These are phyloP conservation scores for Camponotus fellah DNA, from an alignment of 2,888 invertebrate species.

Conservation along the genomic window DNA sequence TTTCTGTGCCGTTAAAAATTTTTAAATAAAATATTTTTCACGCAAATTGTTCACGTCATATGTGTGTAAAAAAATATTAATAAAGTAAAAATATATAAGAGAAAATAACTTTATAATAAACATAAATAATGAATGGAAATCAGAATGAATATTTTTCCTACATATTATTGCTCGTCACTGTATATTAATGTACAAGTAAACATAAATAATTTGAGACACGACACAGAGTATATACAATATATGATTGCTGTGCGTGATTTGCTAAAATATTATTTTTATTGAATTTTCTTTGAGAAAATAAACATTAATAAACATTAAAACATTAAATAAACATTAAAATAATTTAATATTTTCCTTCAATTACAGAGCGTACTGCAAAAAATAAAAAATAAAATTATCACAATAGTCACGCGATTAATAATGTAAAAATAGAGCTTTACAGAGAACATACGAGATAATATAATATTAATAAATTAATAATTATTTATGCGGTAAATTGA, in stretches of 20 bases:
- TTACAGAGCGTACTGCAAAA: not conserved
- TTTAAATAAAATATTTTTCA: not conserved
- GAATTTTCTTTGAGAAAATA: not conserved
- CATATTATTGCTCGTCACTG: not conserved
- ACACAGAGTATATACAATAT: no score
- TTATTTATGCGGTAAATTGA: conserved; percentile 27
- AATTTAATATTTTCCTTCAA: conserved; percentile 12
- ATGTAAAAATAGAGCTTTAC: not conserved
- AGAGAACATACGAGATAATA: not conserved
- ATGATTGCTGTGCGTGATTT: not conserved
- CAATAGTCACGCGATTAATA: not conserved
- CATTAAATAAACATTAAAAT: not conserved
- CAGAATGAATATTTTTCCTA: not conserved
- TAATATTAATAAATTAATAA: conserved; percentile 35
- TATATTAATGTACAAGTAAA: not conserved
- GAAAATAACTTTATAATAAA: not conserved
- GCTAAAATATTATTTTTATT: conserved; percentile 13
- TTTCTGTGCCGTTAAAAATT: conserved; percentile 3
- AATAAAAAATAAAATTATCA: conserved; percentile 27
- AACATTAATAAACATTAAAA: no score
- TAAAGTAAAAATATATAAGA: not conserved
- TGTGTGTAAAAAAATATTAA: not conserved
- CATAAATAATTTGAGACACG: not conserved
- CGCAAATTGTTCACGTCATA: not conserved
- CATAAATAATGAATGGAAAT: not conserved